Evolutionary conservation across 1,140 invertebrate species (phyloP).

Genomic region (Aphidius ervi): DNA sequence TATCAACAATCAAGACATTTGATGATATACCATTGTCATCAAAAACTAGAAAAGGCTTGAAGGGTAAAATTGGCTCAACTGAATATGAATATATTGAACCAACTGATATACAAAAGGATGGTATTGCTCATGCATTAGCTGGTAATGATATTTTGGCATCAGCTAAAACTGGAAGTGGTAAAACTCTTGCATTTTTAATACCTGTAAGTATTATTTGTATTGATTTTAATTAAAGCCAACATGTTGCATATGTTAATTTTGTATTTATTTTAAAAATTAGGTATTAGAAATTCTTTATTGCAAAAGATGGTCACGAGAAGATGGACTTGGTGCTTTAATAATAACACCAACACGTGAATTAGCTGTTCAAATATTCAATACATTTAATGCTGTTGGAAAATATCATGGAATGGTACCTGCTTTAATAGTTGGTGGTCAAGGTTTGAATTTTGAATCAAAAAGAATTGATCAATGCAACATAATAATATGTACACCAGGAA

Average conservation of each 20-base stretch:
- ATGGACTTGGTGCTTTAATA: constrained; percentile 91
- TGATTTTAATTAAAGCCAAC: too few relatives aligned
- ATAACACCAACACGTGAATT: constrained; percentile 97
- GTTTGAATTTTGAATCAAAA: constrained; percentile 81
- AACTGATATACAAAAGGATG: constrained; percentile 91
- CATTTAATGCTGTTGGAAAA: constrained; percentile 80
- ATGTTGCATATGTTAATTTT: too few relatives aligned
- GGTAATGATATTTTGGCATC: constrained; percentile 92
- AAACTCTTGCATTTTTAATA: constrained; percentile 96
- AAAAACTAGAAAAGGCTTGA: constrained; percentile 75
- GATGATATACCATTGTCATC: constrained; percentile 75
- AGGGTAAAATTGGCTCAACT: constrained; percentile 70
- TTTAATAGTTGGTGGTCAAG: constrained; percentile 93
- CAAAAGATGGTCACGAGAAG: constrained; percentile 80
- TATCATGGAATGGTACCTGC: constrained; percentile 93
- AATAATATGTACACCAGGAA: constrained; percentile 93
- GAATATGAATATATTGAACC: constrained; percentile 70
- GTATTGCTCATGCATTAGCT: constrained; percentile 76
- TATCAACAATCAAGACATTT: constrained; percentile 66
- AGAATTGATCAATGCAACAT: constrained; percentile 89
- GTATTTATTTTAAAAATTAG: constrained; percentile 32
- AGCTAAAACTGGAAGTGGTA: constrained; percentile 96
- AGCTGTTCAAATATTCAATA: constrained; percentile 96
- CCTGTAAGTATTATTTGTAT: constrained; percentile 61
- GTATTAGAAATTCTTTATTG: constrained; percentile 76